Percentiles rank a stretch among this genome's conserved stretches.
These are phyloP conservation scores for Dinomys branickii DNA, from an alignment of 2,113 vertebrate genomes.

Conservation along the genomic window DNA sequence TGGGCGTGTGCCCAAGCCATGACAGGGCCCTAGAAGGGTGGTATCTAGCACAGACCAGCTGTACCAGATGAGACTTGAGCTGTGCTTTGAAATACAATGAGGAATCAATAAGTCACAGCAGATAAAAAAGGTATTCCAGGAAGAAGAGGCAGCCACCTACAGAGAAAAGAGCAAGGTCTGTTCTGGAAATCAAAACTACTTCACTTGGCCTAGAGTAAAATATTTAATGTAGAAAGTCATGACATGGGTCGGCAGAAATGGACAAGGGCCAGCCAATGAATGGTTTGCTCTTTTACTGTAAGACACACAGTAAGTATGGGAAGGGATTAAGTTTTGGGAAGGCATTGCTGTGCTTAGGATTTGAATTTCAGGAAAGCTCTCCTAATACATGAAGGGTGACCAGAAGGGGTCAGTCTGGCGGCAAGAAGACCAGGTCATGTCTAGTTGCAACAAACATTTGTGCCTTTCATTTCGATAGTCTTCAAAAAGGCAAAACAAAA, in stretches of 20 bases:
- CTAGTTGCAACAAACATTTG: neutral
- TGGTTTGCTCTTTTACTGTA: neutral
- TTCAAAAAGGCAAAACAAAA: neutral
- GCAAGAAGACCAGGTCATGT: neutral
- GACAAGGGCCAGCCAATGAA: neutral
- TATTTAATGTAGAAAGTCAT: neutral
- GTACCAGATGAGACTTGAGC: neutral
- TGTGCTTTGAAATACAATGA: neutral
- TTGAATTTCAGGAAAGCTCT: neutral
- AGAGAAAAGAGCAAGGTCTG: neutral
- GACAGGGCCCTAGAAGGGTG: neutral
- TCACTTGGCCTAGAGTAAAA: neutral
- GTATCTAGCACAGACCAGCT: neutral
- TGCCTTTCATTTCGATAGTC: neutral
- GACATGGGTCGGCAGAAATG: neutral
- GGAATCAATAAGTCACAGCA: neutral
- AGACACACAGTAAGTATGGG: too few relatives aligned
- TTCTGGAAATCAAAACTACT: neutral
- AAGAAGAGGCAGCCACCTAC: neutral
- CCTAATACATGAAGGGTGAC: neutral
- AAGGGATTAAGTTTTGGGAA: neutral
- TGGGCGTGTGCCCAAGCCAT: too few relatives aligned
- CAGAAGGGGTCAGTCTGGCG: neutral
- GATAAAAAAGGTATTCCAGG: neutral
- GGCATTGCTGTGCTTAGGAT: neutral